phyloP scores from a whole-genome alignment of 2,113 vertebrate species.

The Gnathonemus echidnorhynchus region DNA sequence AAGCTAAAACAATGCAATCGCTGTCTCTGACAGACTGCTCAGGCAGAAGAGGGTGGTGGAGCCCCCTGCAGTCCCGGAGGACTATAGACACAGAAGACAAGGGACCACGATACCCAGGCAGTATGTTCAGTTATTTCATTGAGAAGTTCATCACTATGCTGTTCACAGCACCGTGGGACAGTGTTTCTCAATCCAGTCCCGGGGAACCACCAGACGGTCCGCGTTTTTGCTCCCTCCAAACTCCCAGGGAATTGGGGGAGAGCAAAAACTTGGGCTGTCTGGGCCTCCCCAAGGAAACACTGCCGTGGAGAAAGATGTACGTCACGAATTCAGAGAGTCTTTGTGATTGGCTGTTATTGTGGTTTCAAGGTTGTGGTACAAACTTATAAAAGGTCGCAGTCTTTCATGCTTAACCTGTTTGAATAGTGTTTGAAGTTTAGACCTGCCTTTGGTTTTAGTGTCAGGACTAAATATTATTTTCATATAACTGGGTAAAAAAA shows the following conservation, averaged over 20 bases:
- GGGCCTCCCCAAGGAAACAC: too few species aligned
- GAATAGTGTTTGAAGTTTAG: not conserved
- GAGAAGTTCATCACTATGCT: not conserved
- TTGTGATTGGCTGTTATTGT: not conserved
- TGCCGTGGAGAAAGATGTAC: not conserved
- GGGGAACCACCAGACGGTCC: too few species aligned
- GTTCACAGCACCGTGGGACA: not conserved
- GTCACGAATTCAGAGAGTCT: not conserved
- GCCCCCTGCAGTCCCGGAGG: not conserved
- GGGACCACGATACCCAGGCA: not conserved
- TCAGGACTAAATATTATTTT: not conserved
- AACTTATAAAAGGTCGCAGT: not conserved
- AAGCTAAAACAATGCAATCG: not conserved
- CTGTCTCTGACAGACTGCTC: slow-evolving; percentile 37
- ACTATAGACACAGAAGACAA: not conserved
- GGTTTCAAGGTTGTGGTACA: not conserved
- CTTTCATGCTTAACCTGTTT: not conserved
- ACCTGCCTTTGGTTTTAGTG: not conserved
- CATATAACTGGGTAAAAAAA: not conserved
- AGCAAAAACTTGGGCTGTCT: too few species aligned
- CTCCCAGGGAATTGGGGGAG: too few species aligned
- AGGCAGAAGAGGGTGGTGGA: slow-evolving; percentile 42
- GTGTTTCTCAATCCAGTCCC: too few species aligned
- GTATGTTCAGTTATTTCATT: not conserved
- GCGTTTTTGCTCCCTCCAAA: too few species aligned